Conservation (phyloP, 2,113 vertebrate species). For the Stercorarius parasiticus region DNA sequence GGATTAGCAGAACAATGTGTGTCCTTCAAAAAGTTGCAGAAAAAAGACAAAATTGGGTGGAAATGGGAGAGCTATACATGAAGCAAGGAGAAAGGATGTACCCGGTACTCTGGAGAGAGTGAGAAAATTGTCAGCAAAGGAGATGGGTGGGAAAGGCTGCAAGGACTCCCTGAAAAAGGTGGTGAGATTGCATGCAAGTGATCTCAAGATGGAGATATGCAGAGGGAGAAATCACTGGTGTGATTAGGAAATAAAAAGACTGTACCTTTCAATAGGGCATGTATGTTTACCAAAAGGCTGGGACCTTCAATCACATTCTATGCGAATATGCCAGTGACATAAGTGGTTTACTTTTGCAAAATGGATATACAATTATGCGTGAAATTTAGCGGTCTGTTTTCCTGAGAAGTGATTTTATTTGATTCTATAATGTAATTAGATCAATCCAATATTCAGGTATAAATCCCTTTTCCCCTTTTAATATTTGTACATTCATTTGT, state of each 20-base stretch:
- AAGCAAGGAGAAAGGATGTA: neutral
- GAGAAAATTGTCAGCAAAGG: neutral
- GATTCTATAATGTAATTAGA: neutral
- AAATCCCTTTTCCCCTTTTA: slow-evolving; percentile 41
- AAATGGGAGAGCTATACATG: neutral
- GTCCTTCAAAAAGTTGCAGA: neutral
- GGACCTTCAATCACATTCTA: neutral
- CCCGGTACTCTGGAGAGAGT: neutral
- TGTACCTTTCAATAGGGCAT: neutral
- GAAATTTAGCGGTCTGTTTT: neutral
- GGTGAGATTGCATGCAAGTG: neutral
- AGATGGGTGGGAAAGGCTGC: neutral
- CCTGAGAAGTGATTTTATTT: neutral
- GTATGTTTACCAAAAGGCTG: neutral
- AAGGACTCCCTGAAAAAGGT: neutral
- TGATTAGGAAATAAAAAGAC: neutral
- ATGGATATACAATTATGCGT: neutral
- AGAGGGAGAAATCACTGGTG: neutral
- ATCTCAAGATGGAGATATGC: neutral
- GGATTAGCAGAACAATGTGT: neutral
- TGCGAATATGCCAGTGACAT: neutral
- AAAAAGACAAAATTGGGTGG: neutral
- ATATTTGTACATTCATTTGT: slow-evolving; percentile 29
- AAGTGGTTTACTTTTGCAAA: neutral
- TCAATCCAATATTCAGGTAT: slow-evolving; percentile 12